Conservation (phyloP, 2,888 invertebrate genomes). For the Pristionchus maxplancki region DNA sequence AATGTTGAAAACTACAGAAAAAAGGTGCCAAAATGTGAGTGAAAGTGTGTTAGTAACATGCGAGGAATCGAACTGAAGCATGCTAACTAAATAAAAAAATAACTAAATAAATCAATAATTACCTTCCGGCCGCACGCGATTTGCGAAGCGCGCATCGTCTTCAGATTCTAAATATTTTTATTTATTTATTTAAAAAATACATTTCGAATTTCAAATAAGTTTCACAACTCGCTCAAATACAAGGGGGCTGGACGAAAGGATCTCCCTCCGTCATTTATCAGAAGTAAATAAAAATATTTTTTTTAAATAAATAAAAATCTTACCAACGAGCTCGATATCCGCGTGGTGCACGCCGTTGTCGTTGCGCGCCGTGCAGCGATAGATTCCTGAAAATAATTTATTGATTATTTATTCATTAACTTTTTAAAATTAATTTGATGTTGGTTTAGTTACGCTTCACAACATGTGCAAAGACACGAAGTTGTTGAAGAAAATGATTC, state of each 20-base stretch:
- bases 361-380: constrained; percentile 73
- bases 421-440: neutral
- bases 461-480: too few relatives aligned
- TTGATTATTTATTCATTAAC: neutral
- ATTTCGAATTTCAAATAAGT: too few relatives aligned
- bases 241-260: too few relatives aligned
- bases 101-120: neutral
- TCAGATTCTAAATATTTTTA: constrained; percentile 43
- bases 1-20: neutral
- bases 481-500: too few relatives aligned
- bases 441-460: neutral
- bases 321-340: constrained; percentile 70
- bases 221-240: neutral
- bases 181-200: too few relatives aligned
- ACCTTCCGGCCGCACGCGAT: constrained; percentile 48
- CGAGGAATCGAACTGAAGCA: neutral
- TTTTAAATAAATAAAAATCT: too few relatives aligned
- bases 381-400: constrained; percentile 8
- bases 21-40: neutral
- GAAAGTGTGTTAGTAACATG: constrained; percentile 7
- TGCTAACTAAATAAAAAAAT: neutral
- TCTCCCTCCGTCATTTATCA: too few relatives aligned
- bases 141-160: constrained; percentile 49
- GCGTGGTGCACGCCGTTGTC: constrained; percentile 74
- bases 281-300: too few relatives aligned